phyloP scores from a whole-genome alignment of 2,113 vertebrate species.

The Pithys albifrons region DNA sequence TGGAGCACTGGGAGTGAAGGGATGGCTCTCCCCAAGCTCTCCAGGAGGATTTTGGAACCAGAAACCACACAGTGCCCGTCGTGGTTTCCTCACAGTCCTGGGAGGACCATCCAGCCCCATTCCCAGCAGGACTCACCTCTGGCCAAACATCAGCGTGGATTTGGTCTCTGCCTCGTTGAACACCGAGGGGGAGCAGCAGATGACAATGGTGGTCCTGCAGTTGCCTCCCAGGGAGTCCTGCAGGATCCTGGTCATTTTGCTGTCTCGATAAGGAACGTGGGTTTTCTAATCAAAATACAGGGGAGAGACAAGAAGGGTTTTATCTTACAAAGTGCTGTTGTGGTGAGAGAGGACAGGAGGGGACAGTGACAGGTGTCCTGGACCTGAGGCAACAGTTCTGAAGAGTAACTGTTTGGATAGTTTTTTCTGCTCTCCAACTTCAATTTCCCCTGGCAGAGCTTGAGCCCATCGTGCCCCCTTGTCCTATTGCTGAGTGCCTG shows the following conservation, averaged over 20 bases:
- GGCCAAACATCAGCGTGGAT: constrained; percentile 93
- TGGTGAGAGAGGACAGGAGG: fast-evolving
- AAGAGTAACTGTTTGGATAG: not conserved
- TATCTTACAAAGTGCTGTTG: fast-evolving
- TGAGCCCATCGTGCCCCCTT: too few species aligned
- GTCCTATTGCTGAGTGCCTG: too few species aligned
- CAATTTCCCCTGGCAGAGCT: too few species aligned
- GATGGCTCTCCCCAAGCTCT: not conserved
- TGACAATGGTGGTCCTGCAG: constrained; percentile 94
- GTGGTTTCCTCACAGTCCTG: fast-evolving
- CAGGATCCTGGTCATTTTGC: constrained; percentile 96
- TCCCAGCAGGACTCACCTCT: constrained; percentile 76
- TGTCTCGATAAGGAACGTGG: constrained; percentile 93
- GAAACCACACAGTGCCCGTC: not conserved
- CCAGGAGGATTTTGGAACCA: not conserved
- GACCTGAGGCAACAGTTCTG: not conserved
- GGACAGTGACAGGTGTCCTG: fast-evolving
- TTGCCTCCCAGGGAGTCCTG: constrained; percentile 94
- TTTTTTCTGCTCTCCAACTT: too few species aligned
- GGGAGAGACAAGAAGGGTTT: not conserved
- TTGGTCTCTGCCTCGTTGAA: constrained; percentile 95
- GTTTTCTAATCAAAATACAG: constrained; percentile 78
- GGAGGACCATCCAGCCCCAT: not conserved
- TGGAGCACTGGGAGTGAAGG: not conserved
- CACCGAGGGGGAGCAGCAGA: constrained; percentile 92